Evolutionary conservation across 1,140 invertebrate genomes (phyloP).

Genomic region (Zophobas atratus): DNA sequence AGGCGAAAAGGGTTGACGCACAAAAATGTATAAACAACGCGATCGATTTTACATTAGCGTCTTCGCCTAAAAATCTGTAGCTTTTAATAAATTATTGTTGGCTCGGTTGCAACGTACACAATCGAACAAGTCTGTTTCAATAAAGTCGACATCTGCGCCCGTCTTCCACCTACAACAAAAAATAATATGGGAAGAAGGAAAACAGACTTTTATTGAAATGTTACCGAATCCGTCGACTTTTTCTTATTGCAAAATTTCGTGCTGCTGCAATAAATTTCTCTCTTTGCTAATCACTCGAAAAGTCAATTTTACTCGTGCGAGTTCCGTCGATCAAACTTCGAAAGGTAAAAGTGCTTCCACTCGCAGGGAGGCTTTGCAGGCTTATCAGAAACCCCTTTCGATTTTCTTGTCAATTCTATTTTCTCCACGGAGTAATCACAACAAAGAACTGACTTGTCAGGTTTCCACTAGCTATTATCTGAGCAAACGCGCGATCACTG

Average conservation of each 20-base stretch:
- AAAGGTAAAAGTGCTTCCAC: constrained; percentile 34
- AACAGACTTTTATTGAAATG: not conserved
- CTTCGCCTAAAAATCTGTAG: not conserved
- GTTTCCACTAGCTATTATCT: no score
- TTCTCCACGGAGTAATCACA: not conserved
- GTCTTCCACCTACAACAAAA: not conserved
- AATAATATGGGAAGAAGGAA: not conserved
- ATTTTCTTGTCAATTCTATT: constrained; percentile 26
- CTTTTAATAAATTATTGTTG: constrained; percentile 11
- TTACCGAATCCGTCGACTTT: not conserved
- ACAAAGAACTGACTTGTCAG: not conserved
- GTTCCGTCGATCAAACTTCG: constrained; percentile 15
- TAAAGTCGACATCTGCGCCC: constrained; percentile 5
- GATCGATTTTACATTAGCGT: constrained; percentile 8
- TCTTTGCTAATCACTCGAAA: constrained; percentile 14
- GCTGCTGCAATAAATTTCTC: not conserved
- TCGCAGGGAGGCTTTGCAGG: constrained; percentile 13
- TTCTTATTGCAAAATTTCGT: not conserved
- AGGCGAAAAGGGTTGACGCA: no score
- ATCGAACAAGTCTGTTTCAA: not conserved
- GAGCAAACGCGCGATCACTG: not conserved
- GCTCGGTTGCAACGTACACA: not conserved
- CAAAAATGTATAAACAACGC: not conserved
- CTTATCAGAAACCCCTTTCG: constrained; percentile 23
- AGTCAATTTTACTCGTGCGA: not conserved